These are phyloP conservation scores for Zoanthus sociatus DNA, from an alignment of 92 coral and sea anemone species.

Conservation along the genomic window DNA sequence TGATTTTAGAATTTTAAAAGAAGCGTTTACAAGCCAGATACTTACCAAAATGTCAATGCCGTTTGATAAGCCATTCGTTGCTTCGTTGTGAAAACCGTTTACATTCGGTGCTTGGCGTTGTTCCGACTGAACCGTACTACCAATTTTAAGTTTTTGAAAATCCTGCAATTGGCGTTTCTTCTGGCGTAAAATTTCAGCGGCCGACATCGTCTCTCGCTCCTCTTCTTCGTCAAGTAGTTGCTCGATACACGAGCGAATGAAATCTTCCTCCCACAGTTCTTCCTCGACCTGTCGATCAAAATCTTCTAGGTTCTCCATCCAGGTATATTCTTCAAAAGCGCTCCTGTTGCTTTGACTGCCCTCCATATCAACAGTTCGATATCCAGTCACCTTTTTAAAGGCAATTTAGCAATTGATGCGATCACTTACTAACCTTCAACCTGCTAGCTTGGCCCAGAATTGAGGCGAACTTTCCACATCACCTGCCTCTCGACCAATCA, in stretches of 20 bases:
- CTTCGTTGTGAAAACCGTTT: slow-evolving; percentile 65
- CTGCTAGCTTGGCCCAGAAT: slow-evolving; percentile 77
- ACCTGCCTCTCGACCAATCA: slow-evolving; percentile 90
- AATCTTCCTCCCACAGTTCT: slow-evolving; percentile 91
- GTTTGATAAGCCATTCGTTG: slow-evolving; percentile 66
- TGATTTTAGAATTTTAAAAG: slow-evolving; percentile 23
- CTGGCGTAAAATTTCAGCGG: slow-evolving; percentile 88
- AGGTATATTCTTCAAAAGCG: slow-evolving; percentile 75
- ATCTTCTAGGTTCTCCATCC: slow-evolving; percentile 94
- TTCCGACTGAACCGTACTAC: slow-evolving; percentile 63
- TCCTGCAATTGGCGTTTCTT: slow-evolving; percentile 71
- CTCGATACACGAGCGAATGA: slow-evolving; percentile 97
- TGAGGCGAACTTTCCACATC: slow-evolving; percentile 51
- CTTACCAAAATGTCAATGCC: slow-evolving; percentile 81
- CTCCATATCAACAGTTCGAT: slow-evolving; percentile 50
- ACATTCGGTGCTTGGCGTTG: slow-evolving; percentile 70
- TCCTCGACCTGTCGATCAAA: slow-evolving; percentile 87
- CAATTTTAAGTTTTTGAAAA: slow-evolving; percentile 74
- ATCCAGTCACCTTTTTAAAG: slow-evolving; percentile 50
- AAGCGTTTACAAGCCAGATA: slow-evolving; percentile 45
- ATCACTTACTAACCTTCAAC: slow-evolving; percentile 69
- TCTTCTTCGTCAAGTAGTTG: slow-evolving; percentile 99
- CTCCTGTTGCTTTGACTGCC: slow-evolving; percentile 62
- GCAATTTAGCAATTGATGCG: slow-evolving; percentile 47
- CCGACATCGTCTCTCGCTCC: slow-evolving; percentile 93